Evolutionary conservation across 2,797 vertebrate species (phyloP), one percentile per base, ranked within the genome.

Genomic region (Cryptoblepharus egeriae): DNA sequence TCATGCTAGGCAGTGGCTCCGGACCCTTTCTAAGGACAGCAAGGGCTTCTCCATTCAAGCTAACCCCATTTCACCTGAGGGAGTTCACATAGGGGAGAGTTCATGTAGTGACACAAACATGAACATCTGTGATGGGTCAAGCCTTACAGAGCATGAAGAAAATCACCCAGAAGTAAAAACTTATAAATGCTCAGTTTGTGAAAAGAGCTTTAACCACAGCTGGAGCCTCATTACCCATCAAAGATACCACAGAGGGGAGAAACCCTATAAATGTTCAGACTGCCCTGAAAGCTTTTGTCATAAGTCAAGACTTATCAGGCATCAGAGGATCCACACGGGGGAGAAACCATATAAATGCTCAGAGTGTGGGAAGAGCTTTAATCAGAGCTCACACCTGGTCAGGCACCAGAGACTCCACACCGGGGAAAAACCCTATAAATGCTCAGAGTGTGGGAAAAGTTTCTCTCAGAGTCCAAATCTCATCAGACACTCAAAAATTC

Each of bases 401-500:
- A n/a, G n/a, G n/a, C n/a, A n/a, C n/a, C n/a, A n/a, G n/a, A n/a
- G n/a, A n/a, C n/a, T n/a, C n/a, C n/a, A n/a, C n/a, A n/a, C n/a
- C n/a, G n/a, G n/a, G n/a, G n/a, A n/a, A n/a, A n/a, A n/a, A n/a
- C n/a, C n/a, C n/a, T n/a, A n/a, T n/a, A n/a, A n/a, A n/a, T n/a
- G n/a, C n/a, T n/a, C n/a, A n/a, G n/a, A n/a, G n/a, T n/a, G n/a
- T n/a, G n/a, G n/a, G n/a, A n/a, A n/a, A n/a, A n/a, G n/a, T n/a
- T n/a, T n/a, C n/a, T n/a, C n/a, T n/a, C 52, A 87, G 77, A 88
- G 88, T 64, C 89, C 88, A 1, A 92, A 84, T 64, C 88, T 88
- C 26, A 81, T 90, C 64, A 79, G 87, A 70, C 86, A 92, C 2
- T 76, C 77, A 85, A 75, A 86, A 72, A 77, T 83, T 79, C 91